phyloP scores from a whole-genome alignment of 2,113 vertebrate species.

The Hystrix brachyura region DNA sequence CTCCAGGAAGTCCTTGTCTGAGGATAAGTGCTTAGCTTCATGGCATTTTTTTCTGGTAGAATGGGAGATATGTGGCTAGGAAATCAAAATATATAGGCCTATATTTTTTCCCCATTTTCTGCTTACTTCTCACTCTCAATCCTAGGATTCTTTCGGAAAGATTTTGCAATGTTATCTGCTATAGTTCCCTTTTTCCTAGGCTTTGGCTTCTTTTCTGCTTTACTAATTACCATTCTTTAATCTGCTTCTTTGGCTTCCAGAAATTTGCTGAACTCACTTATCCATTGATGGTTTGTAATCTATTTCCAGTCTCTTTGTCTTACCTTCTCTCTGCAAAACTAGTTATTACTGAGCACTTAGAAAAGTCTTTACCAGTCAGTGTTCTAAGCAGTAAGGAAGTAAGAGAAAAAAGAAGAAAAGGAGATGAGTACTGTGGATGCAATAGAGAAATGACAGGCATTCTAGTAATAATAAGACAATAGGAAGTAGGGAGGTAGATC shows the following conservation, averaged over 20 bases:
- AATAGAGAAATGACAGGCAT: neutral
- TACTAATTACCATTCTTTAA: neutral
- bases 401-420: neutral
- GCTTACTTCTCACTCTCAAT: neutral
- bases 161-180: neutral
- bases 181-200: neutral
- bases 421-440: neutral
- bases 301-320: neutral
- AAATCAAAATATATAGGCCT: neutral
- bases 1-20: neutral
- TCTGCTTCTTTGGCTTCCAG: neutral
- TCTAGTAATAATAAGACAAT: neutral
- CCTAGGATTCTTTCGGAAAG: neutral
- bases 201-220: neutral
- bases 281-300: neutral
- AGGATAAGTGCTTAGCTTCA: neutral
- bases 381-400: neutral
- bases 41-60: neutral
- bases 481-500: neutral
- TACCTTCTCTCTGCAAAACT: neutral
- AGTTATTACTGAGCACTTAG: neutral
- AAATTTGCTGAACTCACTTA: neutral
- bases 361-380: neutral
- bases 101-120: neutral
- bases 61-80: neutral